A percentile compares a stretch with the other conserved stretches of the same genome.
Conservation (phyloP, 1,140 invertebrate species). For the Anagrus nilaparvatae region DNA sequence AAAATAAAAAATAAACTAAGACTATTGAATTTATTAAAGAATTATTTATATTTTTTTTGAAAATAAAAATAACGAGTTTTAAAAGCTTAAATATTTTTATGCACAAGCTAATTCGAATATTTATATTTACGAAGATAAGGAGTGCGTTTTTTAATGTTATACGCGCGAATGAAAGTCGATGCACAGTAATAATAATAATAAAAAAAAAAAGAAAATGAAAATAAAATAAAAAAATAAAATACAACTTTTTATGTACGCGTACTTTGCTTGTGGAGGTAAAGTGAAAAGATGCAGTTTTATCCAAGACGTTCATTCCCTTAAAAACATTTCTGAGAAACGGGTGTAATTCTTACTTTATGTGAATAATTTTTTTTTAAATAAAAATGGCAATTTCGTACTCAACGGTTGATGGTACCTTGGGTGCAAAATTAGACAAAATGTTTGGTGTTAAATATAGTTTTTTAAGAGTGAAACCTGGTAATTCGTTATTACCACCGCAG, state of each 20-base stretch:
- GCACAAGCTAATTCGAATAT: no score
- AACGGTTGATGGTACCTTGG: conserved; percentile 50
- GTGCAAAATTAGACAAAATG: conserved; percentile 51
- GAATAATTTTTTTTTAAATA: no score
- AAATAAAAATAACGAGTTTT: no score
- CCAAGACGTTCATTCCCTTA: conserved; percentile 5
- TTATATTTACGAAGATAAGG: no score
- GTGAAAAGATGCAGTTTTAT: conserved; percentile 12
- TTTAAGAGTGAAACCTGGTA: conserved; percentile 57
- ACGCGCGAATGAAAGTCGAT: conserved; percentile 4
- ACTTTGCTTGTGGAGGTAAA: no score
- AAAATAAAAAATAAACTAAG: no score
- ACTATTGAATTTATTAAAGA: no score
- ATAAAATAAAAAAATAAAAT: background rate
- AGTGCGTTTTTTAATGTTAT: no score
- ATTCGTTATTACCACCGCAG: conserved; percentile 54
- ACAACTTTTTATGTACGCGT: background rate
- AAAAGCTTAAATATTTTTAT: no score
- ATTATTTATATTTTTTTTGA: no score
- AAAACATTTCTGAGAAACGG: no score
- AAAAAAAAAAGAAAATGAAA: conserved; percentile 7
- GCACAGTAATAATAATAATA: background rate
- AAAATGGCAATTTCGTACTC: conserved; percentile 22
- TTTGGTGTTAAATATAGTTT: conserved; percentile 58
- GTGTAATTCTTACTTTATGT: no score